Percentiles rank a stretch among this genome's conserved stretches.
Evolutionary conservation across 2,888 invertebrate genomes (phyloP).

Genomic region (Ephialtes manifestator): DNA sequence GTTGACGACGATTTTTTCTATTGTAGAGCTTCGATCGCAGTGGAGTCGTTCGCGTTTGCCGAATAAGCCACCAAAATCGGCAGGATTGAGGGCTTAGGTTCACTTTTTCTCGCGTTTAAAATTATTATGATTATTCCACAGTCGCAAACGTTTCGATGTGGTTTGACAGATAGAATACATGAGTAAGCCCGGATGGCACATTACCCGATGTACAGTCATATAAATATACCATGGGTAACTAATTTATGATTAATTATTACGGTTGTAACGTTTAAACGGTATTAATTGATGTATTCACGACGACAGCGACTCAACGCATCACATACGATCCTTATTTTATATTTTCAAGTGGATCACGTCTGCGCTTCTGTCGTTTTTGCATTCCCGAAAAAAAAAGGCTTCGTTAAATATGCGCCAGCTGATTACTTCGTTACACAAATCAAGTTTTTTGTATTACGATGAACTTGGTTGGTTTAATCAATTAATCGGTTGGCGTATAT

Average conservation of each 20-base stretch:
- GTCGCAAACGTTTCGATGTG: slow-evolving; percentile 33
- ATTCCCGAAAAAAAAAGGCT: neutral
- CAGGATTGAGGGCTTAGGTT: slow-evolving; percentile 14
- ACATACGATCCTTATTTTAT: slow-evolving; percentile 14
- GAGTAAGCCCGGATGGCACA: slow-evolving; percentile 27
- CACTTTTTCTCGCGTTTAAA: slow-evolving; percentile 9
- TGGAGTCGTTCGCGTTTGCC: slow-evolving; percentile 4
- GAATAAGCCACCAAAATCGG: slow-evolving; percentile 1
- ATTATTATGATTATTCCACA: neutral
- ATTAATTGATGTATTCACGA: slow-evolving; percentile 27
- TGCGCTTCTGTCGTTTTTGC: slow-evolving; percentile 3
- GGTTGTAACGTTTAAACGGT: slow-evolving; percentile 33
- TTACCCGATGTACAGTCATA: slow-evolving; percentile 61
- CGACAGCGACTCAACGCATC: slow-evolving; percentile 10
- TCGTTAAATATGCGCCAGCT: too few species aligned
- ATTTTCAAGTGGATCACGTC: slow-evolving; percentile 10
- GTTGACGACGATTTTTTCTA: neutral
- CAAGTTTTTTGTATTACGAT: too few species aligned
- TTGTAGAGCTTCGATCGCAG: neutral
- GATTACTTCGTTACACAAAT: too few species aligned
- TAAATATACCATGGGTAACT: slow-evolving; percentile 30
- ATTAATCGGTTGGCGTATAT: too few species aligned
- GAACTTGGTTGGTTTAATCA: too few species aligned
- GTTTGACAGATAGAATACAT: slow-evolving; percentile 32
- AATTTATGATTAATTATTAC: slow-evolving; percentile 51